Percentiles rank a stretch among this genome's conserved stretches.
Evolutionary conservation across 2,888 invertebrate genomes (phyloP).

Genomic region (Corbicula japonica): DNA sequence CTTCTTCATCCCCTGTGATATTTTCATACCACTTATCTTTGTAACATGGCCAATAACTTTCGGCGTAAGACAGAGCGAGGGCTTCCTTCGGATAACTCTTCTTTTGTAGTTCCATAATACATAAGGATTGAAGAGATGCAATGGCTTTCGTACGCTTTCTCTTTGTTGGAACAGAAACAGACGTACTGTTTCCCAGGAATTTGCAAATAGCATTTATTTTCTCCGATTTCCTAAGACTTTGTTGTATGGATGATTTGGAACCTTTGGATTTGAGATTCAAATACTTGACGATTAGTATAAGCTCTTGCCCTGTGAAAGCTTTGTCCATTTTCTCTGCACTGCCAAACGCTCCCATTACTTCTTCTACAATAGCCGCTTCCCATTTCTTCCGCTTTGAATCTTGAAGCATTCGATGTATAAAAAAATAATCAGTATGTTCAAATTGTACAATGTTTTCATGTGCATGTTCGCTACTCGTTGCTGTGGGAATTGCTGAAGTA

Average conservation of each 20-base stretch:
- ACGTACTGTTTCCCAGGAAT: background rate
- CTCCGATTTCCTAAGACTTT: constrained; percentile 12
- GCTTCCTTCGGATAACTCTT: constrained; percentile 16
- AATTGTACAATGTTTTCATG: background rate
- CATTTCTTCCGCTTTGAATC: constrained; percentile 8
- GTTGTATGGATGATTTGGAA: background rate
- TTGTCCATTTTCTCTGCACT: constrained; percentile 5
- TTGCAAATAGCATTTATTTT: constrained; percentile 1
- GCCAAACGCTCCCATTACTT: background rate
- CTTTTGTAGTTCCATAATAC: constrained; percentile 4
- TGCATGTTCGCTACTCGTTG: background rate
- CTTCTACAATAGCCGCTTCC: background rate
- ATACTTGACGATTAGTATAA: constrained; percentile 3
- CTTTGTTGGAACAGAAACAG: background rate
- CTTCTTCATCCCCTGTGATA: background rate
- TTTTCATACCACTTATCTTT: background rate
- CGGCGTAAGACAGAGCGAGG: background rate
- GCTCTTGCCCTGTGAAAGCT: constrained; percentile 22
- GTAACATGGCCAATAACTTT: constrained; percentile 5
- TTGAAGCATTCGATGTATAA: background rate
- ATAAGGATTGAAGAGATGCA: background rate
- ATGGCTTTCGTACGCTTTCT: background rate
- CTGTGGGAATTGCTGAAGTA: background rate
- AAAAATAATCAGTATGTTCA: background rate
- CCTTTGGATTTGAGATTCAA: constrained; percentile 9